These are phyloP conservation scores for Choristoneura rosaceana DNA, from an alignment of 2,888 invertebrate species.

Conservation along the genomic window DNA sequence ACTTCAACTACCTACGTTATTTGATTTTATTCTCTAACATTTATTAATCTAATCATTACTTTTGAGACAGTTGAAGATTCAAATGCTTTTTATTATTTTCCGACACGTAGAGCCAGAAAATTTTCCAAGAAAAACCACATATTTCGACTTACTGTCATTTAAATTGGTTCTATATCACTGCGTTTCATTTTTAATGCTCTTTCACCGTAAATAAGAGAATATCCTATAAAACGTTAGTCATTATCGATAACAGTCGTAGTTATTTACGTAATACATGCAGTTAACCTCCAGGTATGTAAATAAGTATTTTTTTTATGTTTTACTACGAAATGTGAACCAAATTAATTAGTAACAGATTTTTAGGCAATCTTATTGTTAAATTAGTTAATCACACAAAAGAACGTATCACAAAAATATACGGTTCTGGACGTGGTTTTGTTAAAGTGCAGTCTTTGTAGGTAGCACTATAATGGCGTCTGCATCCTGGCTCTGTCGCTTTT, in stretches of 20 bases:
- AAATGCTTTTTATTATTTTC: neutral
- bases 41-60: neutral
- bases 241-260: neutral
- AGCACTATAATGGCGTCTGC: neutral
- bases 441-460: neutral
- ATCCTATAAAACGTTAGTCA: neutral
- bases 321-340: no score
- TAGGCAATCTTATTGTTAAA: no score
- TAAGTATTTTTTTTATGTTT: neutral
- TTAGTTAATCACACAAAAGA: neutral
- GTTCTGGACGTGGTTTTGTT: neutral
- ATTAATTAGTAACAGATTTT: no score
- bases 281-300: neutral
- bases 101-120: neutral
- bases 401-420: neutral
- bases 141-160: no score
- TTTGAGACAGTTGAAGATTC: neutral
- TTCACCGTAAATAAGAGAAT: neutral
- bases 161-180: neutral
- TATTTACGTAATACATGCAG: neutral
- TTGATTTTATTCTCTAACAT: neutral
- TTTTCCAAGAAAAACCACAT: neutral
- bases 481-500: conserved; percentile 20
- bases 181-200: neutral
- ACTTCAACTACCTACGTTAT: neutral